Evolutionary conservation across 1,140 invertebrate genomes (phyloP).

Genomic region (Apis laboriosa): DNA sequence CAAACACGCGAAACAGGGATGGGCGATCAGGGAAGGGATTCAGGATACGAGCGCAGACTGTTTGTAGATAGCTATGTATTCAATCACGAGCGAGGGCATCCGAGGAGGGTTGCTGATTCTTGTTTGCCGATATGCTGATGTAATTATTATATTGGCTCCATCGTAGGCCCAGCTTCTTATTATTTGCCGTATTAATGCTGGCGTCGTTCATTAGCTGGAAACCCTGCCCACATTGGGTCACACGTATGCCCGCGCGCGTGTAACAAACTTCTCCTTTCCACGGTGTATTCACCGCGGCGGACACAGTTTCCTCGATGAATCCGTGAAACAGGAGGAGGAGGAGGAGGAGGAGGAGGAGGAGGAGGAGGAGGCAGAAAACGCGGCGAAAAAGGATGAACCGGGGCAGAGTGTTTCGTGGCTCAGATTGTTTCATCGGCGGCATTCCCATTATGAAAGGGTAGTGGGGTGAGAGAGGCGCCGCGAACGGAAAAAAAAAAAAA

Average conservation of each 20-base stretch:
- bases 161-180: conserved; percentile 61
- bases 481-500: conserved; percentile 22
- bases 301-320: not conserved
- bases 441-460: conserved; percentile 54
- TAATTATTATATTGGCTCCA: conserved; percentile 80
- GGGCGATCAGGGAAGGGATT: not conserved
- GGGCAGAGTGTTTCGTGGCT: conserved; percentile 45
- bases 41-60: conserved; percentile 38
- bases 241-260: not conserved
- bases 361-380: no score
- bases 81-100: conserved; percentile 42
- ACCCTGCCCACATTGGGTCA: conserved; percentile 22
- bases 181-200: conserved; percentile 68
- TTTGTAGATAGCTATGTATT: conserved; percentile 65
- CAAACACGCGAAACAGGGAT: not conserved
- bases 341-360: not conserved
- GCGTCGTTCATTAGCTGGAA: conserved; percentile 58
- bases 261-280: not conserved
- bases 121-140: conserved; percentile 82
- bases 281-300: not conserved
- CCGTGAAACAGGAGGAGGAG: not conserved
- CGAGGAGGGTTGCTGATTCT: conserved; percentile 73
- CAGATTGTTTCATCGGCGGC: conserved; percentile 40
- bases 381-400: conserved; percentile 18
- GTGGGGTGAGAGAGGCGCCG: not conserved